Evolutionary conservation across 2,888 invertebrate species (phyloP).

Genomic region (Molorchus minor): DNA sequence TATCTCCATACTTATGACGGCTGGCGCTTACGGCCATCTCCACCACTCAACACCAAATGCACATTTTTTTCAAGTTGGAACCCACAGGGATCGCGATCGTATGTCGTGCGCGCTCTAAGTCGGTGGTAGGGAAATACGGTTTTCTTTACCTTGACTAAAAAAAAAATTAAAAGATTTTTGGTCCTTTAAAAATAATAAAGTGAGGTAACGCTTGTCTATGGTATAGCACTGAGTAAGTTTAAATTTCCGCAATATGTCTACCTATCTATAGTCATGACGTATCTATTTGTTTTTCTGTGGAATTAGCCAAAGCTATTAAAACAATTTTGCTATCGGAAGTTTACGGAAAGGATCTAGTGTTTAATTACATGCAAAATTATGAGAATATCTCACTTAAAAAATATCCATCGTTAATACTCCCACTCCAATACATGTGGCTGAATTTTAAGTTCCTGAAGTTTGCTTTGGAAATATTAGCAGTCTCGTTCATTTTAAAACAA

Average conservation of each 20-base stretch:
- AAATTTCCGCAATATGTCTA: neutral
- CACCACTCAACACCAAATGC: no score
- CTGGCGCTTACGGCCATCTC: no score
- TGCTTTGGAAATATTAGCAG: neutral
- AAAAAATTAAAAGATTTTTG: no score
- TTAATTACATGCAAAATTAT: neutral
- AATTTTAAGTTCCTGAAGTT: conserved; percentile 7
- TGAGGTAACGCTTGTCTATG: neutral
- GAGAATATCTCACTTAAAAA: conserved; percentile 9
- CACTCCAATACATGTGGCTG: conserved; percentile 20
- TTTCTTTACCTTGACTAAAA: no score
- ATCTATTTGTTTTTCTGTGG: no score
- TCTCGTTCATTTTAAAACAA: neutral
- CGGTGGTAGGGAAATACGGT: no score
- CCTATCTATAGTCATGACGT: neutral
- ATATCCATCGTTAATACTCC: neutral
- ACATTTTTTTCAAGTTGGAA: no score
- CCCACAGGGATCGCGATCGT: no score
- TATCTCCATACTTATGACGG: no score
- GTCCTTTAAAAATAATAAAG: no score
- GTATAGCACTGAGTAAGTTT: neutral
- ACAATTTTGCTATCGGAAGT: neutral
- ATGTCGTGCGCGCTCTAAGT: no score
- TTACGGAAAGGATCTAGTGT: neutral
- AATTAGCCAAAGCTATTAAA: no score